These are phyloP conservation scores for Glaucomys volans DNA, from an alignment of 2,113 vertebrate species.

Conservation along the genomic window DNA sequence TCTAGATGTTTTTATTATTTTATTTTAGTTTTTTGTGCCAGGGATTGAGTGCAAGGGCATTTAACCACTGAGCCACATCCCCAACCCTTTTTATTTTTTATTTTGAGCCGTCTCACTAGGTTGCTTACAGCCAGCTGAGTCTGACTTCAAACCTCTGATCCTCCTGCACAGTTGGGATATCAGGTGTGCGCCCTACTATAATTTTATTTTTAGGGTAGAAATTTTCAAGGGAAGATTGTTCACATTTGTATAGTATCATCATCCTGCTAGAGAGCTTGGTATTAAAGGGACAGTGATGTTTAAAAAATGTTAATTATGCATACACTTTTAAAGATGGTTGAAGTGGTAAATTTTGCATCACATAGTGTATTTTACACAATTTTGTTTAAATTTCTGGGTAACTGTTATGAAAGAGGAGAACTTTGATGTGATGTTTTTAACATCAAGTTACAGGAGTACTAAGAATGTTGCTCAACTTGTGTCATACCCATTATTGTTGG, in stretches of 20 bases:
- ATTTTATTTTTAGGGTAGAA: constrained; percentile 23
- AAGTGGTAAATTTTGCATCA: constrained; percentile 18
- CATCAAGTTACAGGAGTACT: neutral
- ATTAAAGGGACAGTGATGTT: constrained; percentile 4
- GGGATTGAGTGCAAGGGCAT: neutral
- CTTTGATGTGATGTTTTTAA: neutral
- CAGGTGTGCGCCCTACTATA: neutral
- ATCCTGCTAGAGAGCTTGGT: neutral
- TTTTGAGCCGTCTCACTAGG: too few relatives aligned
- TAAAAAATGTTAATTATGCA: neutral
- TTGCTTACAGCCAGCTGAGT: too few relatives aligned
- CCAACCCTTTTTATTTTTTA: too few relatives aligned
- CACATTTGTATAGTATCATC: neutral
- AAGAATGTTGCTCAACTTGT: neutral
- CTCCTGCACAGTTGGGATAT: too few relatives aligned
- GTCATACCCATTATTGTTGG: neutral
- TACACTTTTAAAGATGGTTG: neutral
- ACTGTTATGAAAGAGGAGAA: neutral
- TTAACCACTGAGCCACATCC: too few relatives aligned
- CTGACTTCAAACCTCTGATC: too few relatives aligned
- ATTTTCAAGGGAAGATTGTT: neutral
- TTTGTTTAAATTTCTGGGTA: neutral
- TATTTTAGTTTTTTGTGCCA: neutral
- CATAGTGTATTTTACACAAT: neutral
- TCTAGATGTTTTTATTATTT: neutral